Evolutionary conservation across 2,113 vertebrate genomes (phyloP).

Genomic region (Delphinapterus leucas): DNA sequence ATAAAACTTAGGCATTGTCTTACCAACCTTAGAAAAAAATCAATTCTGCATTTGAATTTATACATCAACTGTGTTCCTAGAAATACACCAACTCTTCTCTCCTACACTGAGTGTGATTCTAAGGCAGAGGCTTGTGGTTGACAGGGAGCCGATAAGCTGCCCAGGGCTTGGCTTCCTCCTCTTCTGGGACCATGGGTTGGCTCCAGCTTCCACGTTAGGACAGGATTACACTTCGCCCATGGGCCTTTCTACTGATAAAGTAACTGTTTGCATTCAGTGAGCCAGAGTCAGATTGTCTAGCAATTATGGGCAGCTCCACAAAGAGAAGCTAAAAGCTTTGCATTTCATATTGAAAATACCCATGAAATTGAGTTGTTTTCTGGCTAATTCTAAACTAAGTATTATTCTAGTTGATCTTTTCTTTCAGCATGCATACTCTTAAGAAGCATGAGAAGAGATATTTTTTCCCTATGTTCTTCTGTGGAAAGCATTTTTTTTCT

Average conservation of each 20-base stretch:
- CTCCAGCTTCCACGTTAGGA: not conserved
- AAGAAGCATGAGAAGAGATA: not conserved
- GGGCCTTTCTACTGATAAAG: not conserved
- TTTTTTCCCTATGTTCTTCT: not conserved
- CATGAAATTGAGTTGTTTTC: constrained; percentile 43
- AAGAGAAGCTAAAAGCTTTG: constrained; percentile 17
- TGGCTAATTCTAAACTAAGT: constrained; percentile 34
- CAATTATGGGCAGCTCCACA: constrained; percentile 47
- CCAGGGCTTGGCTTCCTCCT: not conserved
- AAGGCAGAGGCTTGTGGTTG: not conserved
- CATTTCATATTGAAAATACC: constrained; percentile 23
- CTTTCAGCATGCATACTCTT: not conserved
- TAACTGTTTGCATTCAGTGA: constrained; percentile 56
- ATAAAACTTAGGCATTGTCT: not conserved
- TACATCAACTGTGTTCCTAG: not conserved
- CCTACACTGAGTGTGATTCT: not conserved
- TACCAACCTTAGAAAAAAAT: not conserved
- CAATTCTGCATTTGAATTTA: not conserved
- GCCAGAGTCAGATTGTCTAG: constrained; percentile 31
- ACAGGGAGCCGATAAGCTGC: not conserved
- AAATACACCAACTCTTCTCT: not conserved
- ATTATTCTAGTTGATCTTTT: constrained; percentile 15
- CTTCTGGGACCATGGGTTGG: not conserved
- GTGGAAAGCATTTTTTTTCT: not conserved
- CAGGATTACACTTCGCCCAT: not conserved